Conservation (phyloP, 2,797 vertebrate species). For the Heterohyrax brucei region DNA sequence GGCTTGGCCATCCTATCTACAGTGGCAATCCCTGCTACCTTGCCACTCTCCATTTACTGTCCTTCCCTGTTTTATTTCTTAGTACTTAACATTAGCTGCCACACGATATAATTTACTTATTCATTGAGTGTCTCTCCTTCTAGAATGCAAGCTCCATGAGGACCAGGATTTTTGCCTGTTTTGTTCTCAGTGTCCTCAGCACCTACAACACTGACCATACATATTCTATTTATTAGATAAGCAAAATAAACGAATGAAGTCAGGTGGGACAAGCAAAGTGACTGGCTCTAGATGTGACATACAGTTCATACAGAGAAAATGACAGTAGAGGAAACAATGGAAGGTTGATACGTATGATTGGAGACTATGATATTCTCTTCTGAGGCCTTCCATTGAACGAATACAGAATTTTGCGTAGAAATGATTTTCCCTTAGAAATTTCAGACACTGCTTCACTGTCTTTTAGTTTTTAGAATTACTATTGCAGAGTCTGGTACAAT, state of each 20-base stretch:
- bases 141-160: conserved; percentile 33
- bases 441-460: neutral
- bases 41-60: neutral
- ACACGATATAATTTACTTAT: neutral
- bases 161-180: conserved; percentile 17
- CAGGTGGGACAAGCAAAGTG: neutral
- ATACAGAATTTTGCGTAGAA: conserved; percentile 5
- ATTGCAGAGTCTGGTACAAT: neutral
- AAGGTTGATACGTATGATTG: neutral
- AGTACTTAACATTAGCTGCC: neutral
- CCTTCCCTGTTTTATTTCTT: neutral
- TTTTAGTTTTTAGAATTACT: conserved; percentile 23
- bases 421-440: conserved; percentile 21
- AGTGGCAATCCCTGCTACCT: neutral
- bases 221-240: neutral
- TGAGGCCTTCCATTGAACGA: neutral
- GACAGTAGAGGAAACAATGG: neutral
- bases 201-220: neutral
- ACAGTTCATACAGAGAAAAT: neutral
- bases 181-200: neutral
- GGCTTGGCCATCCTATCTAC: neutral
- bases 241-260: neutral
- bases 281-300: neutral
- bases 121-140: neutral
- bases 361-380: neutral